phyloP scores from a whole-genome alignment of 2,797 vertebrate species.

The Pseudochromis fuscus region DNA sequence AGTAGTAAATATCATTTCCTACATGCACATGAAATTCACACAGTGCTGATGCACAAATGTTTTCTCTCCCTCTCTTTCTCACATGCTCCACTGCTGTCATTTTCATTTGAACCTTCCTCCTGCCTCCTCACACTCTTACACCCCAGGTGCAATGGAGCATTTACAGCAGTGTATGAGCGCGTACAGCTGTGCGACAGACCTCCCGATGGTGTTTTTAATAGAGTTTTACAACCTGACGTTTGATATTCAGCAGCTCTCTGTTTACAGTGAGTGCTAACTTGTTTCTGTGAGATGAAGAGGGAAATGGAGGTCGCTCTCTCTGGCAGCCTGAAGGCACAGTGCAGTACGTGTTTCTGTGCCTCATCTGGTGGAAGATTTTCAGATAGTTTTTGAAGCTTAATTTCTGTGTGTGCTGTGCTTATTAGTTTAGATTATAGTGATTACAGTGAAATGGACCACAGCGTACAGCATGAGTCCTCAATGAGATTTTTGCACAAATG shows the following conservation, averaged over 20 bases:
- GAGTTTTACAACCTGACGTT: conserved; percentile 21
- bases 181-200: conserved; percentile 3
- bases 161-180: not conserved
- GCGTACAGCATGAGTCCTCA: not conserved
- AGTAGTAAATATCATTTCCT: too few species aligned
- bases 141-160: too few species aligned
- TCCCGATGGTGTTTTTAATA: conserved; percentile 39
- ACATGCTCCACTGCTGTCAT: not conserved
- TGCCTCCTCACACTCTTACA: too few species aligned
- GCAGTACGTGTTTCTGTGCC: not conserved
- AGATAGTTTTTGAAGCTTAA: not conserved
- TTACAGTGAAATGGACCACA: not conserved
- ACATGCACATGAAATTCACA: too few species aligned
- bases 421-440: not conserved
- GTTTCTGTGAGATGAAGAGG: conserved; percentile 23
- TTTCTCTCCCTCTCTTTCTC: not conserved
- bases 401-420: not conserved
- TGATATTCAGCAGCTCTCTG: conserved; percentile 9
- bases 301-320: conserved; percentile 17
- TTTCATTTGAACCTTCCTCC: not conserved
- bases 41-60: not conserved
- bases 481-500: not conserved
- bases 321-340: conserved; percentile 2
- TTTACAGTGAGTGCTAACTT: conserved; percentile 2
- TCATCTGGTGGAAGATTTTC: not conserved